Evolutionary conservation across 2,113 vertebrate species (phyloP), one percentile per base, ranked within the genome.

Genomic region (Prionailurus bengalensis): DNA sequence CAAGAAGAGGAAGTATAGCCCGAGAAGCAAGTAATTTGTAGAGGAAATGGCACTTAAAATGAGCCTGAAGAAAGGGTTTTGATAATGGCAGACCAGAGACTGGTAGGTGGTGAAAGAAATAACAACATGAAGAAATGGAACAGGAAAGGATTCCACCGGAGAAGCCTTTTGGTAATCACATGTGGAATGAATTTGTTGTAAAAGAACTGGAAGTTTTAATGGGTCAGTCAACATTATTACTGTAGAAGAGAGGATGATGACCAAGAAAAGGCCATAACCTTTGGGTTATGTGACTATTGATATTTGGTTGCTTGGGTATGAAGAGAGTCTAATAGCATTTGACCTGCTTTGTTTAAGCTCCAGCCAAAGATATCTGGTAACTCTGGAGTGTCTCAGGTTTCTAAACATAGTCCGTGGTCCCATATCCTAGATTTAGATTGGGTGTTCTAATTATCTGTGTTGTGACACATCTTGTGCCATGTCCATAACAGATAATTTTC

Each of bases 341-440:
- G 68, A 87, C 88, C 90, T 93, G 23, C 78, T 94, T 97, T 70
- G 29, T 36, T 66, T 94, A 92, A 84, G 55, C 78, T 84, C 31
- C 63, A 61, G 90, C 68, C 83, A 73, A 71, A 71, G 81, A 8
- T 48, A 92, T 51, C 93, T 42, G 68, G 81, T 97, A 89, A 68
- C 86, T 58, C 65, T 27, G 58, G 13, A 82, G 58, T 7, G 5
- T 95, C 84, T 98, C 88, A 27, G 15, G 76, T 94, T 91, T 92
- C 94, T 58, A 51, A 83, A 42, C 42, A 51, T 7, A 25, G 42
- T 68, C 31, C 17, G n/a, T 19, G 21, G 29, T 31, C 31, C 39
- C 45, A 48, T 36, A 53, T 7, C 71, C 71, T 92, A 88, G 70
- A 53, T 55, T 73, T 92, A 55, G 55, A n/a, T 3, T 36, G 11